Conservation (phyloP, 2,113 vertebrate species). For the Rhinoderma darwinii region DNA sequence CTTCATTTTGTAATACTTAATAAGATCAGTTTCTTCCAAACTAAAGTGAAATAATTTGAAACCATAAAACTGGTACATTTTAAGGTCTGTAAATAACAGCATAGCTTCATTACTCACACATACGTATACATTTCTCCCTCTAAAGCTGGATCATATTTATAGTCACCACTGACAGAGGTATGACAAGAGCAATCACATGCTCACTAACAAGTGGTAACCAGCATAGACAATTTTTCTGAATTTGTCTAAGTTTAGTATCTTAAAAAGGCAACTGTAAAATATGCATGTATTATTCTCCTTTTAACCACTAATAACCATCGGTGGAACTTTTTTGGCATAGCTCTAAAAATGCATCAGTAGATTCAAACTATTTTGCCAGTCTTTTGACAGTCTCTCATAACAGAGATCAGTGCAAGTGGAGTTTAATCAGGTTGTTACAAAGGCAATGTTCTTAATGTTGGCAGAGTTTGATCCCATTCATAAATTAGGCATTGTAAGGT, state of each 20-base stretch:
- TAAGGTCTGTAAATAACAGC: conserved; percentile 19
- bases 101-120: conserved; percentile 36
- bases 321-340: background rate
- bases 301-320: too few relatives aligned
- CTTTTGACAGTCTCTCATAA: background rate
- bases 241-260: background rate
- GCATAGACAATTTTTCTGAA: background rate
- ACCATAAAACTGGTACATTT: background rate
- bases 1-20: background rate
- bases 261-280: background rate
- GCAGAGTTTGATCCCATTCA: too few relatives aligned
- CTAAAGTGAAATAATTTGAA: background rate
- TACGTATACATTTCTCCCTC: conserved; percentile 5
- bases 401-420: too few relatives aligned
- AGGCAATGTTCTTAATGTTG: too few relatives aligned
- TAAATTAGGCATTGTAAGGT: too few relatives aligned
- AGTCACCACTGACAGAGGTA: conserved; percentile 9
- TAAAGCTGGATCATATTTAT: conserved; percentile 35
- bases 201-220: background rate
- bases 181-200: conserved; percentile 25
- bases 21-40: background rate
- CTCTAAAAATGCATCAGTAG: too few relatives aligned
- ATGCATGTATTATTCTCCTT: background rate
- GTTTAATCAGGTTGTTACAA: too few relatives aligned
- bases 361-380: background rate